phyloP scores from a whole-genome alignment of 2,888 invertebrate genomes.

The Apomyelois bistriatella region DNA sequence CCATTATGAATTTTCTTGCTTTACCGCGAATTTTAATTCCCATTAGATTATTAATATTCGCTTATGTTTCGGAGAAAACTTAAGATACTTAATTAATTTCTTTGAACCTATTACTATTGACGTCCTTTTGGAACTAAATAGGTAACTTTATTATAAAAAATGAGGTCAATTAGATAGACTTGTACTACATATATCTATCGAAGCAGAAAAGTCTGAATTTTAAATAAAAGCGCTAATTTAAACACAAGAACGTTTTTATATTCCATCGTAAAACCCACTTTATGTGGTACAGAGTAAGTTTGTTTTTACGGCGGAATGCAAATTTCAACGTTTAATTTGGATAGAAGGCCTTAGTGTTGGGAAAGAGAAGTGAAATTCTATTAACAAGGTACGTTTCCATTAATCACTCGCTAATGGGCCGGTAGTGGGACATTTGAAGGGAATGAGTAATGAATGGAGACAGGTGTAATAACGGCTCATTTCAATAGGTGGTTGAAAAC shows the following conservation, averaged over 20 bases:
- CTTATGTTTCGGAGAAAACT: too few species aligned
- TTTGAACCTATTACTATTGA: too few species aligned
- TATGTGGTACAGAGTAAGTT: slow-evolving; percentile 23
- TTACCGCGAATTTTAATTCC: too few species aligned
- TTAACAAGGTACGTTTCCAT: slow-evolving; percentile 8
- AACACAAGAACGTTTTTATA: slow-evolving; percentile 21
- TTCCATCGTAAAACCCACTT: slow-evolving; percentile 23
- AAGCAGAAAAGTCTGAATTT: not conserved
- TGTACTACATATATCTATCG: too few species aligned
- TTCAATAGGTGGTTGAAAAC: not conserved
- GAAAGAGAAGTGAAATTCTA: slow-evolving; percentile 9
- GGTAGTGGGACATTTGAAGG: slow-evolving; percentile 7
- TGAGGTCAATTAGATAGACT: too few species aligned
- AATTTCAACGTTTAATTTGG: slow-evolving; percentile 24
- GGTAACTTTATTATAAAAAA: too few species aligned
- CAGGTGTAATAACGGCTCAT: not conserved
- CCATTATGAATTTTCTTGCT: too few species aligned
- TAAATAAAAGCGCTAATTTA: slow-evolving; percentile 18
- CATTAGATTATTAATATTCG: too few species aligned
- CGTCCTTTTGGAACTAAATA: too few species aligned
- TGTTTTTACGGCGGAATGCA: slow-evolving; percentile 27
- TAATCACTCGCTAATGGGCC: slow-evolving; percentile 11
- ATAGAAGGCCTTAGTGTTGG: slow-evolving; percentile 10
- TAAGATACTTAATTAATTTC: too few species aligned
- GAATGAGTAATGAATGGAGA: slow-evolving; percentile 12